A percentile compares a stretch with the other conserved stretches of the same genome.
These are phyloP conservation scores for Nesoenas mayeri DNA, from an alignment of 2,113 vertebrate species.

Conservation along the genomic window DNA sequence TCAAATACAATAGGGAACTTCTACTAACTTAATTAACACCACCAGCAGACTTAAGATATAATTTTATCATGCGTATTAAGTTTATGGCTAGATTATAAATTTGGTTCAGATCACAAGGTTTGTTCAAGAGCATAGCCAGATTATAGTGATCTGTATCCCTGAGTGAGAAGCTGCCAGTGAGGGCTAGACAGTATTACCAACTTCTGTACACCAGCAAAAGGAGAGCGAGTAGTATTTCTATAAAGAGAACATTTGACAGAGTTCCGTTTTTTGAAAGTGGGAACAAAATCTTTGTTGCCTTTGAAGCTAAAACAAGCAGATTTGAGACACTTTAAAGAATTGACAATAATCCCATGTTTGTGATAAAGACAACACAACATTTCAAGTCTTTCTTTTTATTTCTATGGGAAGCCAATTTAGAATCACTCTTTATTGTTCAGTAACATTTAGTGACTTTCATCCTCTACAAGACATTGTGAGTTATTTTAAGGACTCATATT, in stretches of 20 bases:
- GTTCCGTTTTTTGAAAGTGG: background rate
- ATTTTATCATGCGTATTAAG: background rate
- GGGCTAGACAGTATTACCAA: background rate
- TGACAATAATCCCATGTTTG: background rate
- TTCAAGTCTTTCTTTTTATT: background rate
- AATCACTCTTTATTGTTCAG: background rate
- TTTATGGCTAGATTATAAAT: background rate
- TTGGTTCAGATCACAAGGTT: background rate
- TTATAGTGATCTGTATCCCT: background rate
- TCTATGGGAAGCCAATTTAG: background rate
- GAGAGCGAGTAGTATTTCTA: background rate
- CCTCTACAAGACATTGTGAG: background rate
- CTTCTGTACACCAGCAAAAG: background rate
- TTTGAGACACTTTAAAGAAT: background rate
- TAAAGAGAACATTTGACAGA: background rate
- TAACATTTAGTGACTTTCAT: background rate
- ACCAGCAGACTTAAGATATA: background rate
- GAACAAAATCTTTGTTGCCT: background rate
- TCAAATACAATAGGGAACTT: background rate
- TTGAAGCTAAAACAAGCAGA: background rate
- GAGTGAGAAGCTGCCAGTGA: background rate
- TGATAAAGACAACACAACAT: background rate
- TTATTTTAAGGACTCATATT: background rate
- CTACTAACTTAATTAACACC: background rate
- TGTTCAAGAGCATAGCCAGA: background rate